Base-by-base conservation (phyloP, 2,797 vertebrate genomes). In the Heteromormyrus szaboi region DNA sequence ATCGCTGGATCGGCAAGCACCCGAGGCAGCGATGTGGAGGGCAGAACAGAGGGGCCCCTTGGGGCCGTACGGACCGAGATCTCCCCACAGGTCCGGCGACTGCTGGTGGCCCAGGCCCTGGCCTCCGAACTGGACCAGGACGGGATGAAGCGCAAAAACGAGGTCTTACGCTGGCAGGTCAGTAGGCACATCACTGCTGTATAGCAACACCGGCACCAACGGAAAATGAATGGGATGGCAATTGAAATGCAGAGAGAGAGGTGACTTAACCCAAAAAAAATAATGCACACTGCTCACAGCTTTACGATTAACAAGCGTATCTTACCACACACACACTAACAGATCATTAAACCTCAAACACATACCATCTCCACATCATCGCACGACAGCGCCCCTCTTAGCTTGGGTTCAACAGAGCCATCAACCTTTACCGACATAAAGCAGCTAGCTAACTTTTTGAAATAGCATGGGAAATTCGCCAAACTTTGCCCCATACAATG, bases 111-210 rank as follows among this genome's bases (percentile, higher is more conserved):
- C 72, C 97, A 94, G 95, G 98, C 97, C 85, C 95, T 99, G 89
- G 96, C 97, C 87, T 90, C 93, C 92, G 94, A 96, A 87, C 91
- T 96, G 88, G 95, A 93, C 56, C 96, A 96, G 89, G 95, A 94
- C 91, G 90, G 92, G 90, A 94, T 92, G 90, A 94, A 96, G 44
- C 93, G 97, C 54, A 93, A 92, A 81, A 93, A 94, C 90, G 97
- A 96, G 90, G 96, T 99, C 37, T 95, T 94, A 90, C 90, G 93
- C 90, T 99, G 98, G 98, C 97, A 99, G 98, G 98, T 99, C 97
- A 46, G 91, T 89, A n/a, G 51, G 48, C 11, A 9, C 14, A 41
- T 48, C 5, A 8, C 12, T 56, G 17, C 53, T 86, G 12, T 86
- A 17, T n/a, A 17, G 48, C 51, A 56, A 51, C 25, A 22, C 9